phyloP scores from a whole-genome alignment of 2,888 invertebrate genomes.

The Flabesymbios commensalis region DNA sequence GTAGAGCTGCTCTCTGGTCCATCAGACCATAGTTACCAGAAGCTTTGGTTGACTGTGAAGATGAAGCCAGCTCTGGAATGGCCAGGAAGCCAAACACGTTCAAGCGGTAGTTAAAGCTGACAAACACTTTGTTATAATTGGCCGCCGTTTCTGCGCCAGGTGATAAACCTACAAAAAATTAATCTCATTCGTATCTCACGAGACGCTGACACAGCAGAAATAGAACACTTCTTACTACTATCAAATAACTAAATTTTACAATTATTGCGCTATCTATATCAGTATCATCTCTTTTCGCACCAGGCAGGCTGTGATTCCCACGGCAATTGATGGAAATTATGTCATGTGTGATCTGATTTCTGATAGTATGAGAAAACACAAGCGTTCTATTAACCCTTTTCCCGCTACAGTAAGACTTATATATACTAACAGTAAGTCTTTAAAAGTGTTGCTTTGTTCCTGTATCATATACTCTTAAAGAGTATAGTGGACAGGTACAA shows the following conservation, averaged over 20 bases:
- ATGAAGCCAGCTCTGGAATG: conserved; percentile 40
- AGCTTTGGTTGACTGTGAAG: conserved; percentile 10
- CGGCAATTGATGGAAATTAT: no score
- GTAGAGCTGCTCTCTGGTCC: conserved; percentile 28
- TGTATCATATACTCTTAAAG: no score
- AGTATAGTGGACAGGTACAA: no score
- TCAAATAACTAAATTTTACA: background rate
- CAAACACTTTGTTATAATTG: conserved; percentile 80
- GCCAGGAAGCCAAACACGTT: conserved; percentile 77
- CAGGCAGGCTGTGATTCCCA: no score
- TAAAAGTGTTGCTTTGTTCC: no score
- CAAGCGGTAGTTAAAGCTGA: conserved; percentile 82
- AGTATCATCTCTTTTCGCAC: no score
- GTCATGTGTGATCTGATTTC: no score
- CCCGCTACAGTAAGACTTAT: no score
- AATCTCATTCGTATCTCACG: background rate
- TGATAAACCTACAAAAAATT: conserved; percentile 29
- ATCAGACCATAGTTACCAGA: conserved; percentile 32
- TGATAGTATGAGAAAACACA: no score
- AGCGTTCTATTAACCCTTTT: no score
- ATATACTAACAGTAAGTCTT: no score
- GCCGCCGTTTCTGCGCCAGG: conserved; percentile 79
- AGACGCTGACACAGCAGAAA: background rate
- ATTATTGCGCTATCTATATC: background rate
- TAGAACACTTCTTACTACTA: background rate